These are phyloP conservation scores for Leucophenga montana DNA, from an alignment of 2,888 invertebrate species.

Conservation along the genomic window DNA sequence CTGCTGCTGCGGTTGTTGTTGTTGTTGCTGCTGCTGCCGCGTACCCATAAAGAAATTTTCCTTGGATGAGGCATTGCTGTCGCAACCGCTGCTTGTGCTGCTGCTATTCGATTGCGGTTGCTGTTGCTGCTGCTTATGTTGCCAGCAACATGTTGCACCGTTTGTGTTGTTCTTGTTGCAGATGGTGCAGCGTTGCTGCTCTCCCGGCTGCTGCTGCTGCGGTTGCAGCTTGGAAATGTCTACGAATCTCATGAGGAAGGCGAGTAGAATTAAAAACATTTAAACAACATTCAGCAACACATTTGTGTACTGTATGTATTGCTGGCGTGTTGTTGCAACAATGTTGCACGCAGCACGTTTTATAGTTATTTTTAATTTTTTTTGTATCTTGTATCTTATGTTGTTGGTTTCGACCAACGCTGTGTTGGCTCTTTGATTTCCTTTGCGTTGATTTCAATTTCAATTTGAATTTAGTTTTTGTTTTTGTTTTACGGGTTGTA, in stretches of 20 bases:
- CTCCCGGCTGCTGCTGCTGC: constrained; percentile 48
- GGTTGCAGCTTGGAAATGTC: constrained; percentile 71
- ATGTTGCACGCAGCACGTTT: constrained; percentile 47
- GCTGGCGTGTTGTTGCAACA: constrained; percentile 46
- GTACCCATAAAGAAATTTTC: constrained; percentile 60
- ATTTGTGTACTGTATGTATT: constrained; percentile 13
- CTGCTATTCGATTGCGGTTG: constrained; percentile 53
- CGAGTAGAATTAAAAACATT: constrained; percentile 73
- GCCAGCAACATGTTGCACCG: constrained; percentile 48
- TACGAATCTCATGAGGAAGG: constrained; percentile 73
- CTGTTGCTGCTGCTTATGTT: constrained; percentile 54
- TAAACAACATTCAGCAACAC: constrained; percentile 55
- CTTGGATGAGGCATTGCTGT: constrained; percentile 67
- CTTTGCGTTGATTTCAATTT: constrained; percentile 1
- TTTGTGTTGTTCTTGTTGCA: constrained; percentile 40
- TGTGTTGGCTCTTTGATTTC: constrained; percentile 34
- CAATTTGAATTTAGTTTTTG: no score
- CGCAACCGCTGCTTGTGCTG: constrained; percentile 69
- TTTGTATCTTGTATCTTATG: no score
- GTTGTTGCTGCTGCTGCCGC: constrained; percentile 40
- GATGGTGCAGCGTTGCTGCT: constrained; percentile 53
- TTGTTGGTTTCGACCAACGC: constrained; percentile 61
- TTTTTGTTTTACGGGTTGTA: constrained; percentile 1
- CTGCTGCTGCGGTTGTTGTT: constrained; percentile 49
- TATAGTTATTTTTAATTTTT: constrained; percentile 18